Base-by-base conservation (phyloP, 2,113 vertebrate species). In the Nyctibius bracteatus region DNA sequence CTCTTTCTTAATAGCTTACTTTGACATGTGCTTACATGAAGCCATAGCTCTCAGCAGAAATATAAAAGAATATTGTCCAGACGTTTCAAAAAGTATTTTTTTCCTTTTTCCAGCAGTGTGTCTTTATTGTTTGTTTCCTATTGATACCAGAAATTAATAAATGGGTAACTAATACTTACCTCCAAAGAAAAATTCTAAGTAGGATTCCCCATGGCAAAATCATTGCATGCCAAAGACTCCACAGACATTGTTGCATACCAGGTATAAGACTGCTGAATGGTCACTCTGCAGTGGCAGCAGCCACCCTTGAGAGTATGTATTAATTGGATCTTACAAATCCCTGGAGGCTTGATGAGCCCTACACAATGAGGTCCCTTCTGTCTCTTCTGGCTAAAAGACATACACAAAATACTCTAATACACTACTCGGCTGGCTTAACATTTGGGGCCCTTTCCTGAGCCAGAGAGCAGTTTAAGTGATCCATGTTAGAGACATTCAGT, bases 51-150 rank as follows among this genome's bases (percentile, higher is more conserved):
- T 71, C 18, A 51, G 8, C 8, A 54, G 71, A 85, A 90, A 73
- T 20, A 30, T 65, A 67, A 61, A 79, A 28, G 6, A 70, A 17
- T 14, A 7, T 77, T 90, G 43, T 70, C 28, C n/a, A 86, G 58
- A 54, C 2, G 3, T 72, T 88, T 82, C 30, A 59, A 25, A 57
- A 65, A 63, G 22, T 15, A 5, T 18, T 39, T 57, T 37, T 1
- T 1, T 1, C 2, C 3, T 7, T 51, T 62, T 66, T 58, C 39
- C 28, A 58, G 16, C 10, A 61, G 43, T 5, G 2, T 47, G 16
- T 78, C 41, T 62, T 77, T 88, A 25, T 92, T 92, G 19, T 82
- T 87, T 88, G 12, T 58, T 87, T 81, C 59, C 28, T 61, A 62
- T 54, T 70, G 46, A 35, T 62, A 73, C n/a, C 11, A 81, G 58